phyloP scores from a whole-genome alignment of 2,797 vertebrate genomes.

The Acipenser transmontanus region DNA sequence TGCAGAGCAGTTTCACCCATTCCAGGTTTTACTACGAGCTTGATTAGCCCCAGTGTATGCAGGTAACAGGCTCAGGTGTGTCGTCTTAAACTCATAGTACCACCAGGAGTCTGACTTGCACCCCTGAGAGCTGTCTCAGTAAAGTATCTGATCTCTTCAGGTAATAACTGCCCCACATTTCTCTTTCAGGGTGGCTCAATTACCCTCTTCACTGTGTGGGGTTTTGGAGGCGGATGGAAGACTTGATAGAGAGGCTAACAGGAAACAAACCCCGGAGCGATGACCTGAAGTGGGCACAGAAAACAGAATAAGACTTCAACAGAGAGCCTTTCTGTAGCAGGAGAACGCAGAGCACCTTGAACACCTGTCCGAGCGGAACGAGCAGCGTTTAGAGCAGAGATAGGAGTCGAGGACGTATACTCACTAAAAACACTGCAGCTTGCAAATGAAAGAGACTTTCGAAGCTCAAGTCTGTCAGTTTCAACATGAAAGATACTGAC shows the following conservation, averaged over 20 bases:
- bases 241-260: conserved; percentile 48
- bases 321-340: no score
- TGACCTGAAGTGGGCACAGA: conserved; percentile 65
- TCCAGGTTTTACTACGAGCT: no score
- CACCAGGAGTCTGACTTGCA: neutral
- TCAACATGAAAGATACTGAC: no score
- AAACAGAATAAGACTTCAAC: conserved; percentile 44
- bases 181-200: conserved; percentile 61
- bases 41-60: no score
- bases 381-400: neutral
- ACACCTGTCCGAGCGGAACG: neutral
- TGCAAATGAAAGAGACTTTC: no score
- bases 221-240: conserved; percentile 61
- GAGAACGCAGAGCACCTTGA: neutral
- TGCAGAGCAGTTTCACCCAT: no score
- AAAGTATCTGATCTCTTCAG: neutral
- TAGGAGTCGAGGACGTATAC: no score
- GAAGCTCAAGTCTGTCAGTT: no score
- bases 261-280: conserved; percentile 59
- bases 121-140: conserved; percentile 3
- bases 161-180: neutral
- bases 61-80: no score
- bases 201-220: conserved; percentile 61
- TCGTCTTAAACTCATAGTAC: neutral
- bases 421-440: no score